phyloP scores from a whole-genome alignment of 2,113 vertebrate genomes.

The Syrrhaptes paradoxus region DNA sequence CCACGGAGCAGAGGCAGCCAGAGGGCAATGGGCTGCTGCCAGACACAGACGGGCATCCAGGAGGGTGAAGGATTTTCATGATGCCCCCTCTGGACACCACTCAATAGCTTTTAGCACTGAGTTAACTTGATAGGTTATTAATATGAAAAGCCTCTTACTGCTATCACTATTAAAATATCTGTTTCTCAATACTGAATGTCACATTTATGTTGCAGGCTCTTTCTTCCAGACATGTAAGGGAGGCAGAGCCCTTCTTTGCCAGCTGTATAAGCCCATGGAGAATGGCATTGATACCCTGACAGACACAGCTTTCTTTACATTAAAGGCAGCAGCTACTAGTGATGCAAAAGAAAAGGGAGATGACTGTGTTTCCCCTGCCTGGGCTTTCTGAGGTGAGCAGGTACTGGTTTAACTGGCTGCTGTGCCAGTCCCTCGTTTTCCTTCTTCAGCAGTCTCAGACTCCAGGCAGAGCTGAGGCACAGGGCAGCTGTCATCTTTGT shows the following conservation, averaged over 20 bases:
- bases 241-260: neutral
- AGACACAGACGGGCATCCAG: fast-evolving
- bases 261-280: neutral
- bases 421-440: neutral
- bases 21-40: neutral
- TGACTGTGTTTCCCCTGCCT: neutral
- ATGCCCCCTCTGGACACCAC: neutral
- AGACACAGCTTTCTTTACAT: neutral
- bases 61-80: neutral
- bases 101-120: neutral
- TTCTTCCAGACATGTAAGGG: neutral
- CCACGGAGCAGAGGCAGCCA: fast-evolving
- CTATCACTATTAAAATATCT: neutral
- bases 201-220: neutral
- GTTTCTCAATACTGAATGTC: neutral
- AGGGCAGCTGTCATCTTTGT: neutral
- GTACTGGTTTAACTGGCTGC: neutral
- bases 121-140: neutral
- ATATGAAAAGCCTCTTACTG: neutral
- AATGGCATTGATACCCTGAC: neutral
- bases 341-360: neutral
- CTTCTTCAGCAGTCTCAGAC: neutral
- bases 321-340: neutral
- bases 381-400: neutral
- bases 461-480: neutral